phyloP scores from a whole-genome alignment of 2,113 vertebrate species.

The Cryptomyrus ogoouensis region DNA sequence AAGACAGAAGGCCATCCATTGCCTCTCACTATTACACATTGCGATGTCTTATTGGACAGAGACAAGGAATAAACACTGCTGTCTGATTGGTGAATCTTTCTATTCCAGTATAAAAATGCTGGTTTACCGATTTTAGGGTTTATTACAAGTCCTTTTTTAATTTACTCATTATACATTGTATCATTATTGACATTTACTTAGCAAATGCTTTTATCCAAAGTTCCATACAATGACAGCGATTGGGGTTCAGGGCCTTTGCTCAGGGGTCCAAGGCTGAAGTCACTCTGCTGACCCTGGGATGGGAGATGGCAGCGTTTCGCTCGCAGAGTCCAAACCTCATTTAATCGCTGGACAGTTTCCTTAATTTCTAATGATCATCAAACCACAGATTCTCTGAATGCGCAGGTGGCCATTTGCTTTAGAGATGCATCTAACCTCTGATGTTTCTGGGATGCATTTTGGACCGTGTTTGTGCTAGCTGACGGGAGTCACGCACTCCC shows the following conservation, averaged over 20 bases:
- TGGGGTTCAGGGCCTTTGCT: too few species aligned
- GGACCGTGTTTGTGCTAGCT: background rate
- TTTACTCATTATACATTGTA: conserved; percentile 31
- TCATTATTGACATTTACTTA: too few species aligned
- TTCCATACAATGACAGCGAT: too few species aligned
- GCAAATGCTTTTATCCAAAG: too few species aligned
- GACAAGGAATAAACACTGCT: background rate
- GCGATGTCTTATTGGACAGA: conserved; percentile 48
- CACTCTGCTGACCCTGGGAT: too few species aligned
- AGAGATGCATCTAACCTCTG: background rate
- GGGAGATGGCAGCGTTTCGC: too few species aligned
- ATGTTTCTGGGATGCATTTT: background rate
- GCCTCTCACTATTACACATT: conserved; percentile 62
- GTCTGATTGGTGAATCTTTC: conserved; percentile 28
- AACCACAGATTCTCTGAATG: background rate
- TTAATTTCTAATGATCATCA: background rate
- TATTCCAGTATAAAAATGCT: conserved; percentile 35
- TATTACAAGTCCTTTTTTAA: conserved; percentile 34
- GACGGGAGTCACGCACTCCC: background rate
- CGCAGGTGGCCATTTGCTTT: background rate
- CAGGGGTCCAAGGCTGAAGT: too few species aligned
- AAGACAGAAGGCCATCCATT: too few species aligned
- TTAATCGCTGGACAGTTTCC: background rate
- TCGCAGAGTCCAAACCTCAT: background rate
- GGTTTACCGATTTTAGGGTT: conserved; percentile 16